Conservation (phyloP, 2,888 invertebrate genomes). For the Sphaerophoria taeniata region DNA sequence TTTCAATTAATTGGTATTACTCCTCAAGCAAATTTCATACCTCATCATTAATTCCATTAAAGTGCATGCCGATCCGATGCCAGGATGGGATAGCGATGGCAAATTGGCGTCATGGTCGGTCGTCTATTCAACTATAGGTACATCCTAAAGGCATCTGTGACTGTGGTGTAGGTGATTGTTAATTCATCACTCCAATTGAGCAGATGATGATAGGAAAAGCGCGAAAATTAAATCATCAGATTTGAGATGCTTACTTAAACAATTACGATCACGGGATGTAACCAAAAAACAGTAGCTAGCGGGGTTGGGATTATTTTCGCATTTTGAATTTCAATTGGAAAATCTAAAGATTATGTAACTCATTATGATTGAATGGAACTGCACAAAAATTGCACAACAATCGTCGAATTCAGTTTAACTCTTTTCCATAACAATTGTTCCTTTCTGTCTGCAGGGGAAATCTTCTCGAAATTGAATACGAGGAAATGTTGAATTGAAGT, state of each 20-base stretch:
- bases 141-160: not conserved
- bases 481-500: conserved; percentile 34
- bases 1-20: conserved; percentile 71
- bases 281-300: conserved; percentile 51
- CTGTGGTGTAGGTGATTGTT: not conserved
- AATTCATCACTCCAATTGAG: conserved; percentile 28
- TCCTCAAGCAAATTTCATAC: conserved; percentile 67
- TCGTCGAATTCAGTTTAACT: conserved; percentile 42
- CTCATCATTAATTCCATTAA: conserved; percentile 71
- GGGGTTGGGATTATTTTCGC: conserved; percentile 55
- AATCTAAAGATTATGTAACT: conserved; percentile 51
- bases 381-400: conserved; percentile 56
- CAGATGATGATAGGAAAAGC: conserved; percentile 69
- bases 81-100: not conserved
- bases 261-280: conserved; percentile 21
- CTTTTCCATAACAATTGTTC: not conserved
- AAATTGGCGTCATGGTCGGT: too few species aligned
- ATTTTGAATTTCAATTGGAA: conserved; percentile 34
- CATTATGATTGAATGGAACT: conserved; percentile 65
- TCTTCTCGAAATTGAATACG: not conserved
- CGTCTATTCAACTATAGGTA: too few species aligned
- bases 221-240: conserved; percentile 69
- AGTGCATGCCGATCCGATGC: not conserved
- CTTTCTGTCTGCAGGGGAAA: conserved; percentile 12
- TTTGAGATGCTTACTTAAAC: conserved; percentile 60